A percentile compares a stretch with the other conserved stretches of the same genome.
Conservation (phyloP, 1,140 invertebrate species). For the Drosophila orosa region DNA sequence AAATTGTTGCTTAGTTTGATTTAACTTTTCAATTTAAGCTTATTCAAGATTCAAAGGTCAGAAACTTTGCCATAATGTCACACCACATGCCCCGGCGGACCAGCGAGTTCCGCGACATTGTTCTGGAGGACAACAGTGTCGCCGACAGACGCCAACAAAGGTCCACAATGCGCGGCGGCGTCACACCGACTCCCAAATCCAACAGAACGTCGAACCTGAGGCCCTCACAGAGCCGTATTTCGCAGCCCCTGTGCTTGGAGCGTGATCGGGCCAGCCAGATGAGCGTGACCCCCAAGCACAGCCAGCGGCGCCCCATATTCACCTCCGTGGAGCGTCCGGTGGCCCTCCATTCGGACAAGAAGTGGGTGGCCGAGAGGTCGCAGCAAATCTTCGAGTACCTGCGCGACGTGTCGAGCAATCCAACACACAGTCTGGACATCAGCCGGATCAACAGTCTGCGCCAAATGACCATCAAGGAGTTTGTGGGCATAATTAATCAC, state of each 20-base stretch:
- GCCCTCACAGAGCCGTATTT: background rate
- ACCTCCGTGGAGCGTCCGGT: conserved; percentile 58
- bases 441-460: conserved; percentile 54
- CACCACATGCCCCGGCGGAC: conserved; percentile 57
- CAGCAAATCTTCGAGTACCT: conserved; percentile 68
- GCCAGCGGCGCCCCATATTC: conserved; percentile 1
- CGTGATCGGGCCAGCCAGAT: conserved; percentile 34
- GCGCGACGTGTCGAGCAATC: conserved; percentile 14
- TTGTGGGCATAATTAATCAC: conserved; percentile 68
- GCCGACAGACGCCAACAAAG: conserved; percentile 54
- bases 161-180: conserved; percentile 21
- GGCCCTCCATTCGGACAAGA: conserved; percentile 70
- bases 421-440: conserved; percentile 38
- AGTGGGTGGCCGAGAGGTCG: conserved; percentile 74
- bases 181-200: conserved; percentile 24
- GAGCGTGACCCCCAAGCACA: conserved; percentile 29
- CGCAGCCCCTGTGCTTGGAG: conserved; percentile 33
- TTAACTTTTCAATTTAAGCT: background rate
- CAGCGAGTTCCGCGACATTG: conserved; percentile 67
- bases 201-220: background rate
- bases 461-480: conserved; percentile 79
- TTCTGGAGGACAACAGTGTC: conserved; percentile 32
- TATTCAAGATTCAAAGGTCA: background rate
- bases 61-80: background rate
- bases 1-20: background rate